Percentiles rank a stretch among this genome's conserved stretches.
phyloP scores from a whole-genome alignment of 2,113 vertebrate genomes.

The Alethe diademata region DNA sequence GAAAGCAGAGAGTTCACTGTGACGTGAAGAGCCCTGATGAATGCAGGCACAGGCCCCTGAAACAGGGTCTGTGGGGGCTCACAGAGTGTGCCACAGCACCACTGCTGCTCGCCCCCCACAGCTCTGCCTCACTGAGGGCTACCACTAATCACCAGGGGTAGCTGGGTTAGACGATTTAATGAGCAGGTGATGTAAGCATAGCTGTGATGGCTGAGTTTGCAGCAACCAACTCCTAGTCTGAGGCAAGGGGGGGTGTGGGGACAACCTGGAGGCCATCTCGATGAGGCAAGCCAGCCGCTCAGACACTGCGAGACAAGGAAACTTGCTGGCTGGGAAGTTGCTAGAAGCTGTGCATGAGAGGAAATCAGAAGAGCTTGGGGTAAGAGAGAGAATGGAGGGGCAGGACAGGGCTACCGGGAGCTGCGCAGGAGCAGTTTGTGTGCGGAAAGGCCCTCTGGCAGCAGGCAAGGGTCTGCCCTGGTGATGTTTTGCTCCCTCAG shows the following conservation, averaged over 20 bases:
- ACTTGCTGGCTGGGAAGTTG: not conserved
- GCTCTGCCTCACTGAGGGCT: not conserved
- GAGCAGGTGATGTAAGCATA: not conserved
- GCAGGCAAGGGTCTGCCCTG: too few species aligned
- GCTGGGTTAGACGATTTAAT: not conserved
- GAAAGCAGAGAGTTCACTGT: not conserved
- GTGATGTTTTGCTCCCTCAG: not conserved
- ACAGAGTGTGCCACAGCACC: accelerated
- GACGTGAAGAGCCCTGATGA: not conserved
- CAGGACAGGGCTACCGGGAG: not conserved
- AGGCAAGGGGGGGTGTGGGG: not conserved
- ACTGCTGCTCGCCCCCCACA: accelerated
- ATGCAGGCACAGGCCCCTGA: accelerated
- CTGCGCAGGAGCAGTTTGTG: not conserved
- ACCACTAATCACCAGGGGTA: not conserved
- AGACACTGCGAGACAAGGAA: not conserved
- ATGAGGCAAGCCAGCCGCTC: not conserved
- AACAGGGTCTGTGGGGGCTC: accelerated
- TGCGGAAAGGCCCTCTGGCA: not conserved
- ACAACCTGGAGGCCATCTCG: too few species aligned
- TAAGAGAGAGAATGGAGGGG: not conserved
- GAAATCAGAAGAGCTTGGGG: accelerated
- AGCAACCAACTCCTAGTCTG: accelerated
- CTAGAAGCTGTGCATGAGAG: not conserved
- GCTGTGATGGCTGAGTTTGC: not conserved